Evolutionary conservation across 2,113 vertebrate genomes (phyloP), one percentile per base, ranked within the genome.

Genomic region (Cynoglossus semilaevis): DNA sequence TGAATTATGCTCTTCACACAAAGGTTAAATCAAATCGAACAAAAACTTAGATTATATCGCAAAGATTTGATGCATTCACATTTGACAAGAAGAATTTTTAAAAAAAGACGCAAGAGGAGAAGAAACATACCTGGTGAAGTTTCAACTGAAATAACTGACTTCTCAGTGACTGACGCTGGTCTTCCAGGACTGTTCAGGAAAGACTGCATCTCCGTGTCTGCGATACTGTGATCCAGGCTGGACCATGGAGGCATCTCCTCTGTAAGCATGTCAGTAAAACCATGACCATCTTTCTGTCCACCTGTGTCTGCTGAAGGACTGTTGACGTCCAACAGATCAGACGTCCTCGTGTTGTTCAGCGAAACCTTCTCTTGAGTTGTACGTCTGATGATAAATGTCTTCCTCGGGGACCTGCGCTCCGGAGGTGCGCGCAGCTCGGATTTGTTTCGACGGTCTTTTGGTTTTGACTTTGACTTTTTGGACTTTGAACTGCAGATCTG

Each of bases 241-340:
- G 82, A 48, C 90, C 85, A 90, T 0, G 82, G 85, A 0, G 83
- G 82, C 42, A 63, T 67, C 52, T 88, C 83, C 1, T 87, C 82
- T 12, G 6, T 51, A 14, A 89, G 61, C 19, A 85, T 56, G 37
- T 62, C 36, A 15, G 36, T 73, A 4, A 51, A 16, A 14, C 51
- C 40, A 53, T 58, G 61, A 16, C 9, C 16, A 8, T 55, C n/a
- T 1, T 44, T 15, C 10, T 63, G 58, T 1, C 46, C 40, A 0
- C 18, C 13, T 5, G 15, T 11, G 22, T 59, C 60, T 34, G 4
- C 1, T 1, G 0, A 2, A 22, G 14, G 35, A 16, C 29, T 15
- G 42, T 7, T 2, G 8, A 1, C n/a, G 11, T 38, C 4, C 1
- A 19, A 15, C 38, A 53, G 16, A 10, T 40, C 11, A 1, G 51